phyloP scores from a whole-genome alignment of 2,888 invertebrate genomes.

The Hypsopygia costalis region DNA sequence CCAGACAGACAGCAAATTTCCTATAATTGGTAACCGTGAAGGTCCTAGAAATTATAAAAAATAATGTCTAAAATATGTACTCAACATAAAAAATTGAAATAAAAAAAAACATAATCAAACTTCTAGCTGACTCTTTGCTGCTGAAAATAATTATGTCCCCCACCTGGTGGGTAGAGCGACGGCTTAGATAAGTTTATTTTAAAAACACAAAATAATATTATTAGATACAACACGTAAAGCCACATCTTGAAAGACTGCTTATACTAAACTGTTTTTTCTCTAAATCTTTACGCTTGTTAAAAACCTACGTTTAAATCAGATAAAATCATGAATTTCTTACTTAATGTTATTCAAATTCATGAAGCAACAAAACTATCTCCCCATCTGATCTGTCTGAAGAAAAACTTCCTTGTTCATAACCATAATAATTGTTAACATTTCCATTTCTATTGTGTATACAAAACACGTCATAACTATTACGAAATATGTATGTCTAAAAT shows the following conservation, averaged over 20 bases:
- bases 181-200: slow-evolving; percentile 20
- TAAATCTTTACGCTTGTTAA: no score
- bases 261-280: no score
- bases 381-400: not conserved
- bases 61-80: no score
- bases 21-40: slow-evolving; percentile 48
- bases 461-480: not conserved
- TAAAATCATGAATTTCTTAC: not conserved
- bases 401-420: not conserved
- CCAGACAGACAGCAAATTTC: slow-evolving; percentile 55
- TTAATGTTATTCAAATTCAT: not conserved
- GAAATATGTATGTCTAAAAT: no score
- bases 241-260: slow-evolving; percentile 24
- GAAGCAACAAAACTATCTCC: not conserved
- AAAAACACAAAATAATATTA: slow-evolving; percentile 22
- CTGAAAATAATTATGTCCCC: slow-evolving; percentile 15
- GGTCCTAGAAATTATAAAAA: slow-evolving; percentile 49
- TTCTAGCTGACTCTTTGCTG: no score
- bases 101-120: no score
- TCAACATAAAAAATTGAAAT: no score
- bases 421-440: not conserved
- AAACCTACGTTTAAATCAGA: slow-evolving; percentile 2
- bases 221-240: slow-evolving; percentile 21
- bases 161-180: slow-evolving; percentile 39
- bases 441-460: not conserved